Percentiles rank a stretch among this genome's conserved stretches.
Evolutionary conservation across 1,140 invertebrate genomes (phyloP).

Genomic region (Drosophila chauvacae): DNA sequence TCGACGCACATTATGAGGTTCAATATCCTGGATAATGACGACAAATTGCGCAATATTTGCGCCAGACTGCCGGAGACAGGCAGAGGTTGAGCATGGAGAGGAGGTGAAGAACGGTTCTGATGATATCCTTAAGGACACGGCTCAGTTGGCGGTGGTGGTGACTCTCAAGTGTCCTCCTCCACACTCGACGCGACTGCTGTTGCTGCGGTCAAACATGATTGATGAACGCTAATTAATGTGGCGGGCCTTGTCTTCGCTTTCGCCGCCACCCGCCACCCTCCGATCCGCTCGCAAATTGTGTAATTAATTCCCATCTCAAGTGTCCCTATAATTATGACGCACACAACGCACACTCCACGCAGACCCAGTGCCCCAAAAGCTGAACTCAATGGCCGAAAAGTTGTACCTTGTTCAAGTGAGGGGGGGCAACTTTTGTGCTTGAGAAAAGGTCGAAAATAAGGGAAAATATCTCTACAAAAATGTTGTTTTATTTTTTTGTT

Average conservation of each 20-base stretch:
- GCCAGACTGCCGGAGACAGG: constrained; percentile 29
- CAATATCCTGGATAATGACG: constrained; percentile 82
- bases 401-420: neutral
- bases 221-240: constrained; percentile 81
- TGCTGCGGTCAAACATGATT: constrained; percentile 78
- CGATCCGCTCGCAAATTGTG: constrained; percentile 59
- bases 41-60: constrained; percentile 82
- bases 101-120: neutral
- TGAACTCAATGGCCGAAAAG: constrained; percentile 1
- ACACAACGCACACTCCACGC: constrained; percentile 4
- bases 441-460: neutral
- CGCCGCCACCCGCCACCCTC: neutral
- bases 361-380: neutral
- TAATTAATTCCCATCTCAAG: constrained; percentile 79
- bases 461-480: neutral
- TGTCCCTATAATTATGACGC: constrained; percentile 72
- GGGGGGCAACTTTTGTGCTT: neutral
- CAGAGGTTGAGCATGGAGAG: neutral
- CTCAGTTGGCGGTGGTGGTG: constrained; percentile 23
- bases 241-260: constrained; percentile 24
- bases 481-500: neutral
- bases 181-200: constrained; percentile 12
- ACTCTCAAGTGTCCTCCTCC: constrained; percentile 51
- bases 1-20: constrained; percentile 76
- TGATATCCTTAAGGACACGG: constrained; percentile 5